These are phyloP conservation scores for Philereme vetulata DNA, from an alignment of 2,888 invertebrate genomes.

Conservation along the genomic window DNA sequence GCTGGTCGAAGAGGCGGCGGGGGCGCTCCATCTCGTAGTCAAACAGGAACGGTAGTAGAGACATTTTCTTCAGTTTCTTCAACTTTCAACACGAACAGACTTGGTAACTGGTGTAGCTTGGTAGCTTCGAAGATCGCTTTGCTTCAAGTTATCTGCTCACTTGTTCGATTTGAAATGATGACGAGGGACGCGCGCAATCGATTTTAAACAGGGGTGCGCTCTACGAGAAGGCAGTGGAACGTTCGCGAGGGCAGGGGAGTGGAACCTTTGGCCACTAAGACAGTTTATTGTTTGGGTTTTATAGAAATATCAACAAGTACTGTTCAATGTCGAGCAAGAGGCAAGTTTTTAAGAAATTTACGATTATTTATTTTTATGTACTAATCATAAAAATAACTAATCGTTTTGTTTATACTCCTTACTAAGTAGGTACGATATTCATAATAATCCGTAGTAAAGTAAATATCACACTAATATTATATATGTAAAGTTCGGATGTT, in stretches of 20 bases:
- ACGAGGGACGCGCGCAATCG: conserved; percentile 41
- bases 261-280: conserved; percentile 5
- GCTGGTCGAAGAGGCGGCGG: conserved; percentile 78
- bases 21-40: conserved; percentile 69
- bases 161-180: conserved; percentile 54
- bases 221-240: conserved; percentile 58
- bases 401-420: too few relatives aligned
- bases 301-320: too few relatives aligned
- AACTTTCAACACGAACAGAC: conserved; percentile 14
- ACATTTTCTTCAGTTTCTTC: conserved; percentile 59
- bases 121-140: conserved; percentile 19
- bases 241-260: conserved; percentile 54
- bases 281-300: background rate
- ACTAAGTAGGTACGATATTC: too few relatives aligned
- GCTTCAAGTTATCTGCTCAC: conserved; percentile 12
- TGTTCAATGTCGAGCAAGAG: too few relatives aligned
- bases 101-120: background rate
- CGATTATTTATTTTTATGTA: too few relatives aligned
- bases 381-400: too few relatives aligned
- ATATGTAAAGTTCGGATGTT: too few relatives aligned
- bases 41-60: conserved; percentile 74
- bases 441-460: too few relatives aligned
- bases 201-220: conserved; percentile 55
- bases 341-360: too few relatives aligned
- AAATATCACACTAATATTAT: too few relatives aligned